Conservation (phyloP, 1,140 invertebrate genomes). For the Diabrotica virgifera region DNA sequence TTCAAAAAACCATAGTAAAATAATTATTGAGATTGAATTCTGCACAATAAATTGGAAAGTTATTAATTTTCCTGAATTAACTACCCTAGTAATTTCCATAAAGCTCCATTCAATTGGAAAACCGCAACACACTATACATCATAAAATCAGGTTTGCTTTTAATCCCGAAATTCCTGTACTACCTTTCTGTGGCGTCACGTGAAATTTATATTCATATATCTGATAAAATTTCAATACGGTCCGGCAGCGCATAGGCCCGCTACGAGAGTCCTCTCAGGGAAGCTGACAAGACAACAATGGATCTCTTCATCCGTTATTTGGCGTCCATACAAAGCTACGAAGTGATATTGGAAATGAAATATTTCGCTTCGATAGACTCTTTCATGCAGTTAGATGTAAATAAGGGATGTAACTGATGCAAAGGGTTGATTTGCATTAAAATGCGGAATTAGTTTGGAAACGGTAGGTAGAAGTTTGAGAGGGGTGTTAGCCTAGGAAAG, state of each 20-base stretch:
- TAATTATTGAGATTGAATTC: too few relatives aligned
- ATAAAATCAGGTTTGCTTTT: too few relatives aligned
- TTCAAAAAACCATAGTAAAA: too few relatives aligned
- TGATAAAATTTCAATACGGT: conserved; percentile 43
- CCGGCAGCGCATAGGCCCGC: conserved; percentile 17
- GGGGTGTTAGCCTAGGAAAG: too few relatives aligned
- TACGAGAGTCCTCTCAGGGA: conserved; percentile 22
- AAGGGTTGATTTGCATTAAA: conserved; percentile 37
- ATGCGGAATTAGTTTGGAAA: conserved; percentile 28
- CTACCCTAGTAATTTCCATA: too few relatives aligned
- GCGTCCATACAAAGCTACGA: conserved; percentile 39
- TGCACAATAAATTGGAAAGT: too few relatives aligned
- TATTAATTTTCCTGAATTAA: too few relatives aligned
- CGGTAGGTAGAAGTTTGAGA: too few relatives aligned
- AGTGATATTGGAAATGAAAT: conserved; percentile 49
- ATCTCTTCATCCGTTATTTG: conserved; percentile 40
- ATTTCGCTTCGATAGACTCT: conserved; percentile 46
- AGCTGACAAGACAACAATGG: conserved; percentile 44
- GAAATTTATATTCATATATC: conserved; percentile 21
- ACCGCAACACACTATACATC: too few relatives aligned
- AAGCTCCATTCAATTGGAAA: too few relatives aligned
- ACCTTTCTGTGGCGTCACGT: too few relatives aligned
- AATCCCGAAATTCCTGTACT: too few relatives aligned
- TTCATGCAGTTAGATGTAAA: conserved; percentile 44
- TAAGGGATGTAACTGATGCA: conserved; percentile 43